These are phyloP conservation scores for Leptodactylus fallax DNA, from an alignment of 2,797 vertebrate species.

Conservation along the genomic window DNA sequence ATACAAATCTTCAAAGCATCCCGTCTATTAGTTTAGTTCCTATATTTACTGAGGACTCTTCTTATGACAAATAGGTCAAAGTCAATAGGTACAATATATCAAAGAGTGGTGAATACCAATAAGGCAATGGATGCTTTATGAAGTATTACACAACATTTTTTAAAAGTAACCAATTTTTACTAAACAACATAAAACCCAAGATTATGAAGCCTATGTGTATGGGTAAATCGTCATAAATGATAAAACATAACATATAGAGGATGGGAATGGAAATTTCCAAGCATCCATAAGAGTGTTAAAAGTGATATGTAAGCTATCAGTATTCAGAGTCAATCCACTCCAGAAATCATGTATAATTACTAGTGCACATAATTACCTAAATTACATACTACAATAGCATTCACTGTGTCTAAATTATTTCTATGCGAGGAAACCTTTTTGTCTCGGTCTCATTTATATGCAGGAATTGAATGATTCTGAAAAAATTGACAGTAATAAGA, in stretches of 20 bases:
- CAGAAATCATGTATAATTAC: slow-evolving; percentile 49
- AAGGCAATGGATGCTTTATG: neutral
- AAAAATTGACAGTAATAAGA: slow-evolving; percentile 20
- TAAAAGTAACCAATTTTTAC: no score
- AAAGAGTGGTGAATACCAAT: neutral
- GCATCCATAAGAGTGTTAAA: slow-evolving; percentile 30
- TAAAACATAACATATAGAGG: neutral
- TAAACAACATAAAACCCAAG: no score
- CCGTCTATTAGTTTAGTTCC: neutral
- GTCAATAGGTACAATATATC: neutral
- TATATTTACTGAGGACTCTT: neutral
- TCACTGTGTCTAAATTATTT: slow-evolving; percentile 37
- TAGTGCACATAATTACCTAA: slow-evolving; percentile 54
- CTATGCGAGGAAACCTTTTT: slow-evolving; percentile 31
- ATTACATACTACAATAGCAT: slow-evolving; percentile 39
- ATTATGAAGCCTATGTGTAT: neutral
- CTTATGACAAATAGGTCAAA: neutral
- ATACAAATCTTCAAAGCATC: neutral
- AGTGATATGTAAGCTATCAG: slow-evolving; percentile 36
- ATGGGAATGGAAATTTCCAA: neutral
- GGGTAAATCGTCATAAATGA: neutral
- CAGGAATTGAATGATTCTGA: slow-evolving; percentile 12
- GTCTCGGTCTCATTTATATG: slow-evolving; percentile 42
- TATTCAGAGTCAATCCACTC: slow-evolving; percentile 47
- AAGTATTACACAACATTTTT: neutral